Conservation (phyloP, 2,113 vertebrate species). For the Corythaixoides concolor region DNA sequence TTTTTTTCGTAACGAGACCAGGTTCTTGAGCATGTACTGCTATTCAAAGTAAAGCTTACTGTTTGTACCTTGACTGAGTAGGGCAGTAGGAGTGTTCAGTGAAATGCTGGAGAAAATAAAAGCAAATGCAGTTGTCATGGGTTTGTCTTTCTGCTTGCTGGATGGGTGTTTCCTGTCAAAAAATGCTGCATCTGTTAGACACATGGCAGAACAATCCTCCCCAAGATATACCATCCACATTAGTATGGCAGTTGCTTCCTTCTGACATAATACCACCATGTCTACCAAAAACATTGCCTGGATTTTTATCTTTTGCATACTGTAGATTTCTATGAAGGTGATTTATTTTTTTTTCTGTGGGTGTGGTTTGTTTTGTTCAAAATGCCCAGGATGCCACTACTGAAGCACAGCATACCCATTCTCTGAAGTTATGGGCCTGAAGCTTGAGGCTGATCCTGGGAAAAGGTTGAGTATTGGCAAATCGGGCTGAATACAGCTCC, state of each 20-base stretch:
- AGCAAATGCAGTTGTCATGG: background rate
- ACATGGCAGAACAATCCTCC: fast-evolving
- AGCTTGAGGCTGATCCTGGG: background rate
- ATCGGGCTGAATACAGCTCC: background rate
- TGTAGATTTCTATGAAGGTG: background rate
- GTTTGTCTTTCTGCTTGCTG: background rate
- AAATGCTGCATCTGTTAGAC: background rate
- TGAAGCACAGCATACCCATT: background rate
- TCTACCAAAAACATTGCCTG: background rate
- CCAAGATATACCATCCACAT: background rate
- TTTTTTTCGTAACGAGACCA: background rate
- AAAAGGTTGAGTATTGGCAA: background rate
- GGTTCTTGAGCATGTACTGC: background rate
- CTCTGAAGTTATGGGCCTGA: background rate
- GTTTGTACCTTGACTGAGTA: background rate
- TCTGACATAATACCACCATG: background rate
- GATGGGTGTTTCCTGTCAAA: background rate
- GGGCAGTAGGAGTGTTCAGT: background rate
- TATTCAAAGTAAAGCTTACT: background rate
- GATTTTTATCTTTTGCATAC: background rate
- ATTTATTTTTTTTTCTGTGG: too few relatives aligned
- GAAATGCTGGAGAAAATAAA: background rate
- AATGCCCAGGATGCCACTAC: too few relatives aligned
- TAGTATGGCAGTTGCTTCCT: background rate
- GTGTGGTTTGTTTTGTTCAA: background rate